Evolutionary conservation across 2,797 vertebrate species (phyloP), one percentile per base, ranked within the genome.

Genomic region (Moxostoma hubbsi): DNA sequence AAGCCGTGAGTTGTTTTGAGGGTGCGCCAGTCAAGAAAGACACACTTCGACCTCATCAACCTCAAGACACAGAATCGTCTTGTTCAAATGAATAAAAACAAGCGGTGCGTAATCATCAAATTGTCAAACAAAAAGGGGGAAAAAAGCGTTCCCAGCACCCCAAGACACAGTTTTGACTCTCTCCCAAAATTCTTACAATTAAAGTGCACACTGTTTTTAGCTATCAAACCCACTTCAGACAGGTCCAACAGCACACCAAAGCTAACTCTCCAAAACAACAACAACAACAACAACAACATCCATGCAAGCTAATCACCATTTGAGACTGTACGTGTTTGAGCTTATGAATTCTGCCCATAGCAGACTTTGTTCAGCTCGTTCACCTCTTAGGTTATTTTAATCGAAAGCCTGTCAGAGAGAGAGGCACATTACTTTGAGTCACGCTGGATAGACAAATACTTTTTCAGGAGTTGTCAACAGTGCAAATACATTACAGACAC

Each of bases 221-320:
- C 96, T 94, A 92, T 96, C 92, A 96, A 97, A 94, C 97, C 94
- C 96, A 97, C 96, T 95, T 97, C 97, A 97, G 95, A 96, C 94
- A 91, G 94, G 95, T 95, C 96, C 94, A 89, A 96, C 94, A 92
- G 94, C 96, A 97, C 96, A 94, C 93, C 92, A 51, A 51, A 64
- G 16, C 51, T 62, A 36, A 50, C 62, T 64, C 51, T 73, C 69
- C 76, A 62, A 63, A 36, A 36, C 36, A 36, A 36, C 36, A 77
- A 65, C 84, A 77, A 87, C 82, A 76, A 86, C 82, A 74, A 85
- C 77, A 89, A 89, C 65, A 95, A 95, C 95, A 95, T 96, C 96
- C 97, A 98, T 98, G 97, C 97, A 72, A 98, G 95, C 95, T 97
- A 97, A 95, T 98, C 97, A 98, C 97, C 97, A 96, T 98, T 96